Evolutionary conservation across 2,113 vertebrate genomes (phyloP).

Genomic region (Suncus etruscus): DNA sequence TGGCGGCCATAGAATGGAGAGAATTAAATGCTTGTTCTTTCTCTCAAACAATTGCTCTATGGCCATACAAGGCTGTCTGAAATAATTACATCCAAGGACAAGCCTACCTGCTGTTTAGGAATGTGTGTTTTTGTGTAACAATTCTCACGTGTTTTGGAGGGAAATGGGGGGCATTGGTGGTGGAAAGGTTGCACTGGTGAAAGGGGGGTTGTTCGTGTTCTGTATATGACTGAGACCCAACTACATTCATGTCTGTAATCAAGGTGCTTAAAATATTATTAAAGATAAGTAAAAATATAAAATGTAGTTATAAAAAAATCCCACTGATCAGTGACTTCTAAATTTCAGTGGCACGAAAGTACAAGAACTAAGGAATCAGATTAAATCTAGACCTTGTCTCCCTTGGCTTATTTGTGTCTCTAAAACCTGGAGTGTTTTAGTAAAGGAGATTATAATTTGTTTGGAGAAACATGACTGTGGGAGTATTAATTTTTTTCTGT

Average conservation of each 20-base stretch:
- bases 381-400: background rate
- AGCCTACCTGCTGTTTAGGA: background rate
- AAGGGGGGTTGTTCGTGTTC: no score
- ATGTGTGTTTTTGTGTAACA: constrained; percentile 19
- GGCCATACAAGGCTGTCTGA: background rate
- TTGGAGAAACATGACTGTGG: constrained; percentile 32
- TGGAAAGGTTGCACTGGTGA: no score
- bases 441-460: background rate
- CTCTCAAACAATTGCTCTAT: background rate
- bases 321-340: background rate
- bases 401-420: background rate
- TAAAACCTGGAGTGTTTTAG: background rate
- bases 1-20: no score
- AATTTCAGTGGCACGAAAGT: constrained; percentile 16
- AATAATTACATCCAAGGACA: constrained; percentile 21
- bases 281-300: no score
- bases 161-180: no score
- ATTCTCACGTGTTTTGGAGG: constrained; percentile 13
- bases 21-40: background rate
- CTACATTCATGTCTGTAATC: no score
- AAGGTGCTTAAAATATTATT: no score
- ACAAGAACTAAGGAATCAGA: background rate
- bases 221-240: no score
- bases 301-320: no score
- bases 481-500: constrained; percentile 54